Percentiles rank a stretch among this genome's conserved stretches.
phyloP scores from a whole-genome alignment of 2,113 vertebrate genomes.

The Oreochromis tanganicae region DNA sequence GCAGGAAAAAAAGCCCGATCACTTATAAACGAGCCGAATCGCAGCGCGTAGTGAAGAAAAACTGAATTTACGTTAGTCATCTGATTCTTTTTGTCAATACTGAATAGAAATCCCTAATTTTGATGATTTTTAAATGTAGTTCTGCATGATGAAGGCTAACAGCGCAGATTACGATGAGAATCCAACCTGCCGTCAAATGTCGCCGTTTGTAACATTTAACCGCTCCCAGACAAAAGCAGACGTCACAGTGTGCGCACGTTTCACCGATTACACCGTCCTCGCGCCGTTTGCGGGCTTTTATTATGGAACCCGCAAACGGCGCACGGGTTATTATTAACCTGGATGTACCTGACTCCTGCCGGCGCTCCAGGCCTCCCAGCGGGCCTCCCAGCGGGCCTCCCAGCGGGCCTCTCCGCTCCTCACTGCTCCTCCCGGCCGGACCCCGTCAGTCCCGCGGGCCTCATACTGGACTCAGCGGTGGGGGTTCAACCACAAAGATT shows the following conservation, averaged over 20 bases:
- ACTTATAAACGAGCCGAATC: not conserved
- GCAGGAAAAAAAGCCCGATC: accelerated
- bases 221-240: too few relatives aligned
- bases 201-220: not conserved
- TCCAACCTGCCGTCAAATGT: not conserved
- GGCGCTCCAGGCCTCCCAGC: not conserved
- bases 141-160: not conserved
- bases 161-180: not conserved
- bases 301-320: not conserved
- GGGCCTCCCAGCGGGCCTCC: not conserved
- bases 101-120: not conserved
- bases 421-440: not conserved
- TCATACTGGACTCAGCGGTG: not conserved
- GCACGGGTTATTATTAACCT: not conserved
- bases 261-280: not conserved
- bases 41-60: accelerated
- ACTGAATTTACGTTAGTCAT: accelerated
- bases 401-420: not conserved
- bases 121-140: not conserved
- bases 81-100: accelerated
- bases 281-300: not conserved
- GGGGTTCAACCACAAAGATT: not conserved
- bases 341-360: not conserved
- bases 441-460: not conserved
- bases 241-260: not conserved